Evolutionary conservation across 1,140 invertebrate species (phyloP), one percentile per base, ranked within the genome.

Genomic region (Steinernema khuongi): DNA sequence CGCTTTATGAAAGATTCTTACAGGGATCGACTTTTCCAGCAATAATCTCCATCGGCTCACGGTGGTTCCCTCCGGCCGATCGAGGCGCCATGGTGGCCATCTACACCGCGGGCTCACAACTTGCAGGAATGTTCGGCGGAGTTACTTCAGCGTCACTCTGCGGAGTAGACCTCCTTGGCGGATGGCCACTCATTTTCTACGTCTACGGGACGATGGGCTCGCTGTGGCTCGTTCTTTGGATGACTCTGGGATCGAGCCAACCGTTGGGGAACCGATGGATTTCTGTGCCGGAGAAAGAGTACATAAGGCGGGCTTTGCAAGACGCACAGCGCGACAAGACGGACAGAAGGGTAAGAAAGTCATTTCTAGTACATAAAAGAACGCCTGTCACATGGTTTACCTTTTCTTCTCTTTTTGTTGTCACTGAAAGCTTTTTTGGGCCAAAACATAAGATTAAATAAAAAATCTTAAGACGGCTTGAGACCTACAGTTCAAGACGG

Each of bases 21-120:
- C n/a, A 74, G 74, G 74, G 74, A 0, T 76, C 76, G n/a, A 33
- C 73, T 14, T 69, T 76, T 31, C 74, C 74, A 1, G 70, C 60
- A 0, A 33, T 50, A 0, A 36, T 19, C 19, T 68, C 74, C 17
- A 30, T 77, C 31, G 28, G 7, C 11, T 26, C 43, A 0, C 2
- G 74, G 26, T 76, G 74, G 74, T 76, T 76, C 31, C 22, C 74
- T 17, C 7, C 74, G 0, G 32, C 74, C 17, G 74, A 76, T 26
- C 71, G 67, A 36, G 68, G 69, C 14, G 69, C 74, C 0, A 60
- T 72, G 31, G 75, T 71, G 7, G 75, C 74, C 0, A 17, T 76
- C 18, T 76, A 76, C 74, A 76, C 74, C 18, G 68, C 74, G 33
- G 74, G 74, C 2, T 32, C 32, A 18, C 74, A 76, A 43, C 69